Conservation (phyloP, 2,113 vertebrate species). For the Oncorhynchus nerka region DNA sequence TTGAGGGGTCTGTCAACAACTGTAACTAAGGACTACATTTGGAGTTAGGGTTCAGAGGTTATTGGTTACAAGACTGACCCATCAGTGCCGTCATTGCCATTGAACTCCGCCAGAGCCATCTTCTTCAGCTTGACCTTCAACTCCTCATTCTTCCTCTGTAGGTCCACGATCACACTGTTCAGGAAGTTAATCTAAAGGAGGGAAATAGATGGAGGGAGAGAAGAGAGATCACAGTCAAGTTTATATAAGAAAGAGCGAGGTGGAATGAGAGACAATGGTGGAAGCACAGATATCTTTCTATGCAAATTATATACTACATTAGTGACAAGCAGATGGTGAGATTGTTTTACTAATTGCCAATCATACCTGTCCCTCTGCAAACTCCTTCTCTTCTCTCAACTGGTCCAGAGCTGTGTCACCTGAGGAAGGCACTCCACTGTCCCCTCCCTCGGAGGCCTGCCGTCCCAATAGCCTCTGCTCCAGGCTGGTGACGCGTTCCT, state of each 20-base stretch:
- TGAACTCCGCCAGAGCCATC: conserved; percentile 91
- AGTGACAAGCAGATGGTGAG: background rate
- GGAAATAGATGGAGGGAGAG: conserved; percentile 2
- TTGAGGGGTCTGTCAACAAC: too few relatives aligned
- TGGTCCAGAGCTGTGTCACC: conserved; percentile 76
- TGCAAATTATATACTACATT: background rate
- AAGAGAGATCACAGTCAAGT: background rate
- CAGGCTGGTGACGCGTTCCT: conserved; percentile 82
- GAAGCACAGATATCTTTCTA: too few relatives aligned
- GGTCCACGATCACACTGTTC: conserved; percentile 94
- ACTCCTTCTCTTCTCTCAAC: conserved; percentile 81
- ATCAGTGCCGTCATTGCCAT: conserved; percentile 83
- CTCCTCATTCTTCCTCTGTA: conserved; percentile 88
- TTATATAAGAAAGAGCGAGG: too few relatives aligned
- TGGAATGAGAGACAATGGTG: too few relatives aligned
- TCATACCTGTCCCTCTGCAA: conserved; percentile 85
- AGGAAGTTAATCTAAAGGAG: conserved; percentile 88
- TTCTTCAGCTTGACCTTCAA: conserved; percentile 87
- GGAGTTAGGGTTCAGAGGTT: background rate
- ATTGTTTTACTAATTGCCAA: background rate
- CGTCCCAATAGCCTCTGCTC: conserved; percentile 80
- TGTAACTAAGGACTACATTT: background rate
- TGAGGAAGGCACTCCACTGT: conserved; percentile 37
- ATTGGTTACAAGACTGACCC: conserved; percentile 63
- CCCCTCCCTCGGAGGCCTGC: conserved; percentile 34